Conservation (phyloP, 2,888 invertebrate species). For the Pandemis corylana region DNA sequence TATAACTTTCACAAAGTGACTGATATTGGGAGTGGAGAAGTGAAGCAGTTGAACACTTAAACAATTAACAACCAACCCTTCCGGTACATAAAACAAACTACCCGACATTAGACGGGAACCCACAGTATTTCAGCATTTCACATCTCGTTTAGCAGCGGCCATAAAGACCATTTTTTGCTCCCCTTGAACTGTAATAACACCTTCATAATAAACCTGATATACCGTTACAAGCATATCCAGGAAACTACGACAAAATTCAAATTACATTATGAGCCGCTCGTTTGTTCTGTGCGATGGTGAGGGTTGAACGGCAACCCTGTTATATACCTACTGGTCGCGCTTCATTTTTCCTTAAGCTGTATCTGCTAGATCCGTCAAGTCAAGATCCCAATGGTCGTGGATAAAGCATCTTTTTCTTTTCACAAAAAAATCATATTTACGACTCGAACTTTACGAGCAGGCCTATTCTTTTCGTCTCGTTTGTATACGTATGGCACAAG, state of each 20-base stretch:
- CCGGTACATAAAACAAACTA: constrained; percentile 32
- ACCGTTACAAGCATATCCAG: constrained; percentile 9
- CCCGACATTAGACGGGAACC: constrained; percentile 30
- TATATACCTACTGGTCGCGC: not conserved
- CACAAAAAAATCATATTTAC: constrained; percentile 75
- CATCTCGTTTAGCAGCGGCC: constrained; percentile 33
- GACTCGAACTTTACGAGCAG: constrained; percentile 72
- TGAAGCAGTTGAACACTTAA: constrained; percentile 10
- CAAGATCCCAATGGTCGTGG: constrained; percentile 51
- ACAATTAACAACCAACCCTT: constrained; percentile 32
- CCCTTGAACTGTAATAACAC: constrained; percentile 16
- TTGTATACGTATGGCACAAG: constrained; percentile 54
- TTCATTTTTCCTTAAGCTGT: not conserved
- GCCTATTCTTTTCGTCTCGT: constrained; percentile 69
- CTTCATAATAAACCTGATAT: constrained; percentile 10
- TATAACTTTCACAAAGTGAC: not conserved
- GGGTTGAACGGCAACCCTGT: not conserved
- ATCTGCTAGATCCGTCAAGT: constrained; percentile 13
- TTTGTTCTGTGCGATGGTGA: constrained; percentile 2
- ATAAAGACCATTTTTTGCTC: constrained; percentile 22
- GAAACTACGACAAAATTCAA: constrained; percentile 14
- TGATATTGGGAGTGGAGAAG: not conserved
- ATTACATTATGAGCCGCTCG: constrained; percentile 13
- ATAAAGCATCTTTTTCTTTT: constrained; percentile 59
- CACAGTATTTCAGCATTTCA: constrained; percentile 37